Base-by-base conservation (phyloP, 2,113 vertebrate species). In the Psittacula cyanocephala region DNA sequence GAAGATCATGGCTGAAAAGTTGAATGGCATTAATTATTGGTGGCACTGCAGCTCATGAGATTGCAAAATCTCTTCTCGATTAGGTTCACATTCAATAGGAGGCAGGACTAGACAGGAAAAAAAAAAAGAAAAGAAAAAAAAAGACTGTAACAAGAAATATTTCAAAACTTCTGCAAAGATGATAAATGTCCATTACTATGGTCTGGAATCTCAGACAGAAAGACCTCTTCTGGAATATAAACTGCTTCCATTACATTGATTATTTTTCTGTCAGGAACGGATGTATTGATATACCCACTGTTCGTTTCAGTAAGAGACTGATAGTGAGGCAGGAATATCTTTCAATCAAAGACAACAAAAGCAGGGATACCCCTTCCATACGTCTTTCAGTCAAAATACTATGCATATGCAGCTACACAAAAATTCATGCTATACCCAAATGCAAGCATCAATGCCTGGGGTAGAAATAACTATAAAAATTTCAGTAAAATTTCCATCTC, bases 11-110 rank as follows among this genome's bases (percentile, higher is more conserved):
- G 41, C 72, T 95, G 60, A 37, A 74, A 85, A 93, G 41, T 83
- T 96, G 93, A 96, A 94, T 93, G 75, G 91, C 80, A 91, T 96
- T 95, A 96, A 94, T 96, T 94, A 95, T 86, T 92, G 52, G 82
- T 92, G 62, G 52, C 3, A 15, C 20, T 86, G 72, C 47, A 72
- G 47, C 82, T 91, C 13, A 14, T 93, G 91, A 90, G 81, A 90
- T 88, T 91, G 72, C 71, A 93, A 91, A 97, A 75, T 19, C 76
- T 91, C 82, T 88, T 89, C 76, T 69, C 86, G 88, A 78, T 88
- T 75, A 95, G 55, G 68, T 52, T 35, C 13, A 35, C 39, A 46
- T 88, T 90, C 77, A 96, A 60, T 71, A 93, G 55, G 17, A 93
- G 33, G 74, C 23, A 83, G 24, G 64, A 89, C 74, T 93, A 76